phyloP scores from a whole-genome alignment of 2,888 invertebrate genomes.

The Nebria brevicollis region DNA sequence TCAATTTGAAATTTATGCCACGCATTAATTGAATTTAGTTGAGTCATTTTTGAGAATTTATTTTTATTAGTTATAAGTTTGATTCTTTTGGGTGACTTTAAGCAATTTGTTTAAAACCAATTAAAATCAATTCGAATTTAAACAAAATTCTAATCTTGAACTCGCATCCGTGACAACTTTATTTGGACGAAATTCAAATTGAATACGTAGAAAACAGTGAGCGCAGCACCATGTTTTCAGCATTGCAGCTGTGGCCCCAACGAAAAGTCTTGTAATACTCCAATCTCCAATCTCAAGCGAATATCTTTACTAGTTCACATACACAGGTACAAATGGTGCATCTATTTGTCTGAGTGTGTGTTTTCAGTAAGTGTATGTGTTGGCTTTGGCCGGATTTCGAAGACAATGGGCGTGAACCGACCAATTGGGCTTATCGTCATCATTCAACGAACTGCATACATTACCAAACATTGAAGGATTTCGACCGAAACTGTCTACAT shows the following conservation, averaged over 20 bases:
- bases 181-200: neutral
- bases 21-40: too few species aligned
- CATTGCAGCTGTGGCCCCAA: neutral
- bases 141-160: neutral
- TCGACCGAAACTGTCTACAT: neutral
- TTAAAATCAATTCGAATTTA: neutral
- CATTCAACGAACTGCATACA: slow-evolving; percentile 47
- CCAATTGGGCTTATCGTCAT: slow-evolving; percentile 53
- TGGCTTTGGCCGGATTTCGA: slow-evolving; percentile 23
- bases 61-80: too few species aligned
- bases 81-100: too few species aligned
- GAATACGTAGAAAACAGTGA: neutral
- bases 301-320: neutral
- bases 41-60: too few species aligned
- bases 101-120: neutral
- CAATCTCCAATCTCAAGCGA: neutral
- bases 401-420: slow-evolving; percentile 53
- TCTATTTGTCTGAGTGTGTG: neutral
- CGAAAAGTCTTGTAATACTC: neutral
- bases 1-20: too few species aligned
- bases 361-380: neutral
- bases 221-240: neutral
- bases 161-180: neutral
- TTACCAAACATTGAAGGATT: neutral
- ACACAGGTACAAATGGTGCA: neutral